These are phyloP conservation scores for Homalodisca vitripennis DNA, from an alignment of 1,140 invertebrate genomes.

Conservation along the genomic window DNA sequence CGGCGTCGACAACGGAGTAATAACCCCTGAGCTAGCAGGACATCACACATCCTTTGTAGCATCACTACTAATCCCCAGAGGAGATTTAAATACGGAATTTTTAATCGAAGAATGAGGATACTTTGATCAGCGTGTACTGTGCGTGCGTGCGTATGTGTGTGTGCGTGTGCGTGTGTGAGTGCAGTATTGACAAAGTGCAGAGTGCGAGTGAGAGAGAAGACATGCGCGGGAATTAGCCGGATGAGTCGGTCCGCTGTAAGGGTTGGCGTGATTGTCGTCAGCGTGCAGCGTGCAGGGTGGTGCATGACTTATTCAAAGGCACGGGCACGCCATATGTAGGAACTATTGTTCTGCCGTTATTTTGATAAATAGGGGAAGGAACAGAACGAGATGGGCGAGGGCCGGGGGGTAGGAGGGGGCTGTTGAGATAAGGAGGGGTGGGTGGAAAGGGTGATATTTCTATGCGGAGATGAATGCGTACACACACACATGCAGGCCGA, in stretches of 20 bases:
- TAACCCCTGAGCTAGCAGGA: too few relatives aligned
- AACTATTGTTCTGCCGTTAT: slow-evolving; percentile 14
- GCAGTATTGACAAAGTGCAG: too few relatives aligned
- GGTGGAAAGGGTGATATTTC: not conserved
- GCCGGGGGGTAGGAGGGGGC: too few relatives aligned
- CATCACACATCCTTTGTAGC: not conserved
- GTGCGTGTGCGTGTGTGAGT: too few relatives aligned
- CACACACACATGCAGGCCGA: slow-evolving; percentile 26
- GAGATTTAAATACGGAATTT: slow-evolving; percentile 12
- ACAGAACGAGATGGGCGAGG: not conserved
- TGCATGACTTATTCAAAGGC: too few relatives aligned
- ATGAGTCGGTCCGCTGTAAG: too few relatives aligned
- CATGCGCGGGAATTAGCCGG: too few relatives aligned
- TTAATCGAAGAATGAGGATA: slow-evolving; percentile 11
- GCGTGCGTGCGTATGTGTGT: too few relatives aligned
- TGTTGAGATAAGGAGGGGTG: not conserved
- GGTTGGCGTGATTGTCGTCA: too few relatives aligned
- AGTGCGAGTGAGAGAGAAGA: too few relatives aligned
- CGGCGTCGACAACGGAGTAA: not conserved
- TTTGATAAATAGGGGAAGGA: slow-evolving; percentile 15
- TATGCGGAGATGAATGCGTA: slow-evolving; percentile 4
- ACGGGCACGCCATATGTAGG: not conserved
- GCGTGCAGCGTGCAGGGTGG: too few relatives aligned
- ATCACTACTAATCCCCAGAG: slow-evolving; percentile 8
- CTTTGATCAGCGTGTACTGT: too few relatives aligned